phyloP scores from a whole-genome alignment of 2,888 invertebrate species.

The Elmis aenea region DNA sequence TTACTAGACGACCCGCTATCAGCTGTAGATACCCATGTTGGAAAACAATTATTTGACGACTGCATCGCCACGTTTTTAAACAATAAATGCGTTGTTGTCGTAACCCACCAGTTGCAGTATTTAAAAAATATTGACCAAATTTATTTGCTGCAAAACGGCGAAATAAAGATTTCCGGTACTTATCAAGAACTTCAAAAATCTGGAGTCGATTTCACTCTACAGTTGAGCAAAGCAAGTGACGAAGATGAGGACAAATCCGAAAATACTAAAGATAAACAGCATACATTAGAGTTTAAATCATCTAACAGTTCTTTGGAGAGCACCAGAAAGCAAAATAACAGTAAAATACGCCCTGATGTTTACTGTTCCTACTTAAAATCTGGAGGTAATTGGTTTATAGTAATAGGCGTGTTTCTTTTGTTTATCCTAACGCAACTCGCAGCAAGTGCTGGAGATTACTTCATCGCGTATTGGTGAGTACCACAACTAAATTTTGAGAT shows the following conservation, averaged over 20 bases:
- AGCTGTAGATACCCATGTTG: constrained; percentile 70
- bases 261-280: constrained; percentile 25
- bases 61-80: constrained; percentile 57
- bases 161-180: constrained; percentile 56
- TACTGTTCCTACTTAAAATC: constrained; percentile 69
- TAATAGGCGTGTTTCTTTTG: constrained; percentile 56
- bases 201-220: constrained; percentile 32
- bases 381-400: constrained; percentile 61
- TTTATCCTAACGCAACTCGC: constrained; percentile 64
- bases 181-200: constrained; percentile 40
- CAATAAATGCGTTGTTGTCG: constrained; percentile 55
- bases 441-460: constrained; percentile 73
- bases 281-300: no score
- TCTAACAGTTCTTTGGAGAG: no score
- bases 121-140: constrained; percentile 49
- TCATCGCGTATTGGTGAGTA: constrained; percentile 68
- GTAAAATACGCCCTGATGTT: no score
- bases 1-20: constrained; percentile 78
- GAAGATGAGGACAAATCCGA: constrained; percentile 40
- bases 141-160: constrained; percentile 51
- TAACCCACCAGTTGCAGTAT: constrained; percentile 63
- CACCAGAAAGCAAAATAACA: no score
- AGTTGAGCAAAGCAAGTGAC: constrained; percentile 14
- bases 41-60: constrained; percentile 61
- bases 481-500: background rate